These are phyloP conservation scores for Labia minor DNA, from an alignment of 2,888 invertebrate species.

Conservation along the genomic window DNA sequence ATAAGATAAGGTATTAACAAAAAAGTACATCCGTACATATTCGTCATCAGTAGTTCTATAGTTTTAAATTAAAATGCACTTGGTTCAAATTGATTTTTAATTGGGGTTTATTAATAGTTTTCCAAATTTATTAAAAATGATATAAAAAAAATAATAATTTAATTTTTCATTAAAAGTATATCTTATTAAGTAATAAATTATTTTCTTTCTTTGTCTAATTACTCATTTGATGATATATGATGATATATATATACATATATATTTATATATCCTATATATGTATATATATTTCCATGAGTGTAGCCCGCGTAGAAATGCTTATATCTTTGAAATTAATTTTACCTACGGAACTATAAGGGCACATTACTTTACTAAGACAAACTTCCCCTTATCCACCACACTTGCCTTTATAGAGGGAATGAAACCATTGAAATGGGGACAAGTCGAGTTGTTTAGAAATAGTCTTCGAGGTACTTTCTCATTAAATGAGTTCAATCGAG, in stretches of 20 bases:
- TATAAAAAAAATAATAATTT: too few species aligned
- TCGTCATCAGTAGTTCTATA: too few species aligned
- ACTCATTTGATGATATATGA: neutral
- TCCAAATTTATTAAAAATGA: too few species aligned
- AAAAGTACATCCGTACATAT: too few species aligned
- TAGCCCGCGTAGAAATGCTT: neutral
- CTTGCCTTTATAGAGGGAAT: conserved; percentile 3
- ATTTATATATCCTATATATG: too few species aligned
- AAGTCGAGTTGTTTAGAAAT: conserved; percentile 4
- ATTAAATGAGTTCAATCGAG: conserved; percentile 13
- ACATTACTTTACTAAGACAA: conserved; percentile 3
- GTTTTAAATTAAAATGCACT: too few species aligned
- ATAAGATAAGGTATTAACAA: too few species aligned
- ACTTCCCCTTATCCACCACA: neutral
- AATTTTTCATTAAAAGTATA: too few species aligned
- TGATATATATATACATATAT: too few species aligned
- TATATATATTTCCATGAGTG: neutral
- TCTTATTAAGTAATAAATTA: neutral
- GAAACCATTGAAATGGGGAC: conserved; percentile 13
- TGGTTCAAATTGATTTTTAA: too few species aligned
- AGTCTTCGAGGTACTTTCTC: conserved; percentile 7
- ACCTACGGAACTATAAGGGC: neutral
- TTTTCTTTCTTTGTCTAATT: neutral
- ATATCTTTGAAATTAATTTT: neutral
- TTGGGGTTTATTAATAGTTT: too few species aligned